Evolutionary conservation across 2,888 invertebrate species (phyloP), one percentile per base, ranked within the genome.

Genomic region (Troglohyphantes excavatus): DNA sequence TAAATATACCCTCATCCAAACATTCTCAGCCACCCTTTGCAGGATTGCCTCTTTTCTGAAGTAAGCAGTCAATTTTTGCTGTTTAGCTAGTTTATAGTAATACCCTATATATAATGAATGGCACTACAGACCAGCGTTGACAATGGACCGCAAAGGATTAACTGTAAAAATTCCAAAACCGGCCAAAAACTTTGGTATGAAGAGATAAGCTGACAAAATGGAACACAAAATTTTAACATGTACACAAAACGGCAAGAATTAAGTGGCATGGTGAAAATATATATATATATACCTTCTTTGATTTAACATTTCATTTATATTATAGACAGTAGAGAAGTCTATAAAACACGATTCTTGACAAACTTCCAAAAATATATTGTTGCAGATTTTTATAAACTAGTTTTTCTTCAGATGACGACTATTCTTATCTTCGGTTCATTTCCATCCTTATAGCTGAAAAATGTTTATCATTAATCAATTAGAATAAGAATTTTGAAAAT

Each of bases 361-460:
- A 53, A 19, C 3, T 75, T 53, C 59, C 11, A 59, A 61, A 61
- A 76, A 76, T 73, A 73, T 73, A 53, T 13, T 73, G 73, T 73
- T 46, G 53, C n/a, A 73, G 26, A n/a, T 73, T 73, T 73, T 73
- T 73, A 73, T 26, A 73, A 73, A 73, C 27, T 72, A 43, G 39
- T 53, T 73, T 26, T 75, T 19, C 3, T 29, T 29, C 53, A 43
- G 26, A 13, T 9, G 26, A 53, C 19, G 19, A 29, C 33, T 29
- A 27, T 29, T 46, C 95, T 90, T 91, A 91, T 89, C 91, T 91
- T 82, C 91, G 82, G 53, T 91, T 91, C 26, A 91, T 53, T 70
- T 91, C 91, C 90, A 91, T 88, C 82, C 79, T 85, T 19, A 91
- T 67, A 59, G 91, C 91, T 91, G 53, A 39, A 89, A 85, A 72